phyloP scores from a whole-genome alignment of 2,797 vertebrate genomes.

The Poeciliopsis turneri region DNA sequence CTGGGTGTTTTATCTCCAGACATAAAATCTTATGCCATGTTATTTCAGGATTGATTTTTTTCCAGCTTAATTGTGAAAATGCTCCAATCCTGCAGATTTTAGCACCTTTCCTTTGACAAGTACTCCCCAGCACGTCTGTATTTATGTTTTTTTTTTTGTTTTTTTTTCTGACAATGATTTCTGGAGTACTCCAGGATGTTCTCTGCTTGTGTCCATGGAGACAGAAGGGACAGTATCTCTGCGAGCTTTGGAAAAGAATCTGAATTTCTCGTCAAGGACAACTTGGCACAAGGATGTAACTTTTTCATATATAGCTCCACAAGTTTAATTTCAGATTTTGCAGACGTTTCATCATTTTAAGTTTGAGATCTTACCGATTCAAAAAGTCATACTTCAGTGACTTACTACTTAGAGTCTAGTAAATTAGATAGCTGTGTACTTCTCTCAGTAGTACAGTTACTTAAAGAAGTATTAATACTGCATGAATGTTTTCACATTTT shows the following conservation, averaged over 20 bases:
- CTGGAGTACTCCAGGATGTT: constrained; percentile 47
- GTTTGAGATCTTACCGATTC: constrained; percentile 9
- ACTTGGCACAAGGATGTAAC: constrained; percentile 59
- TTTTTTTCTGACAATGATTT: constrained; percentile 25
- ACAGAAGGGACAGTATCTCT: constrained; percentile 58
- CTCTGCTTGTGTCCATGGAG: constrained; percentile 55
- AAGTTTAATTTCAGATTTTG: constrained; percentile 4
- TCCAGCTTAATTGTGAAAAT: not conserved
- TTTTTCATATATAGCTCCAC: constrained; percentile 32
- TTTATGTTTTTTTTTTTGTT: constrained; percentile 8
- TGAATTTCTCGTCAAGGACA: constrained; percentile 54
- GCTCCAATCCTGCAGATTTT: constrained; percentile 14
- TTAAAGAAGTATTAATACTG: not conserved
- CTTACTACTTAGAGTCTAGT: constrained; percentile 5
- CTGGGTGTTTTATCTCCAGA: constrained; percentile 16
- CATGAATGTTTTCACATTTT: not conserved
- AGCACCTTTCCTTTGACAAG: constrained; percentile 36
- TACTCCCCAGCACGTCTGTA: constrained; percentile 25
- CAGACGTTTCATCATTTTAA: constrained; percentile 3
- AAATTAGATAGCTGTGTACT: constrained; percentile 34
- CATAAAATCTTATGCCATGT: not conserved
- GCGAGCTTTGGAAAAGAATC: constrained; percentile 46
- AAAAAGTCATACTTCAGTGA: constrained; percentile 7
- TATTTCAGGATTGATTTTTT: not conserved
- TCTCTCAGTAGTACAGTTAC: constrained; percentile 21